Percentiles rank a stretch among this genome's conserved stretches.
Evolutionary conservation across 2,797 vertebrate genomes (phyloP).

Genomic region (Apogon talboti): DNA sequence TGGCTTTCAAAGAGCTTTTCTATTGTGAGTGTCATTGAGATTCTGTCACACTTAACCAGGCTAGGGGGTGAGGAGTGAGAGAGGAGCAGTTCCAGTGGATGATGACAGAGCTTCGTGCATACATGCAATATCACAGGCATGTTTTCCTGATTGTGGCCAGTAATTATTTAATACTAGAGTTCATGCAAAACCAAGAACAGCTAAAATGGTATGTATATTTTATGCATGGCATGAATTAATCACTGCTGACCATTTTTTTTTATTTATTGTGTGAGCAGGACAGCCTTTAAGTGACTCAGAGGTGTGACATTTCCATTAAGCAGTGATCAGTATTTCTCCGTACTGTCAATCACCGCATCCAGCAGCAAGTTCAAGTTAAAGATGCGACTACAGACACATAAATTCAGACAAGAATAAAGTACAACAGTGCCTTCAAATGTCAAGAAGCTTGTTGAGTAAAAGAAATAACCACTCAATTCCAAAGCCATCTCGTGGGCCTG

Average conservation of each 20-base stretch:
- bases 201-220: slow-evolving; percentile 4
- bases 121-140: slow-evolving; percentile 48
- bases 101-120: slow-evolving; percentile 56
- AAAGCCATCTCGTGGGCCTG: slow-evolving; percentile 46
- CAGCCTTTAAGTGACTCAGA: slow-evolving; percentile 21
- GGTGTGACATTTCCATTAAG: slow-evolving; percentile 40
- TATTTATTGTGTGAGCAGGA: neutral
- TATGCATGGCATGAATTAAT: slow-evolving; percentile 23
- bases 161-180: slow-evolving; percentile 25
- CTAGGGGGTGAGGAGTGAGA: slow-evolving; percentile 60
- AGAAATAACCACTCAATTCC: slow-evolving; percentile 59
- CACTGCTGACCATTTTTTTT: neutral
- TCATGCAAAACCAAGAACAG: slow-evolving; percentile 8
- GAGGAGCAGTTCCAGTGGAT: slow-evolving; percentile 40
- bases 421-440: slow-evolving; percentile 63
- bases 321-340: slow-evolving; percentile 10
- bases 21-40: slow-evolving; percentile 69
- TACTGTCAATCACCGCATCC: slow-evolving; percentile 31
- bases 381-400: slow-evolving; percentile 34
- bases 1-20: slow-evolving; percentile 73
- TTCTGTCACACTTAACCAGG: slow-evolving; percentile 72
- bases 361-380: slow-evolving; percentile 25
- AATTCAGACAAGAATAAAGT: slow-evolving; percentile 18
- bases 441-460: slow-evolving; percentile 59
- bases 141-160: slow-evolving; percentile 27